These are phyloP conservation scores for Zosterops pallidus DNA, from an alignment of 2,113 vertebrate species.

Conservation along the genomic window DNA sequence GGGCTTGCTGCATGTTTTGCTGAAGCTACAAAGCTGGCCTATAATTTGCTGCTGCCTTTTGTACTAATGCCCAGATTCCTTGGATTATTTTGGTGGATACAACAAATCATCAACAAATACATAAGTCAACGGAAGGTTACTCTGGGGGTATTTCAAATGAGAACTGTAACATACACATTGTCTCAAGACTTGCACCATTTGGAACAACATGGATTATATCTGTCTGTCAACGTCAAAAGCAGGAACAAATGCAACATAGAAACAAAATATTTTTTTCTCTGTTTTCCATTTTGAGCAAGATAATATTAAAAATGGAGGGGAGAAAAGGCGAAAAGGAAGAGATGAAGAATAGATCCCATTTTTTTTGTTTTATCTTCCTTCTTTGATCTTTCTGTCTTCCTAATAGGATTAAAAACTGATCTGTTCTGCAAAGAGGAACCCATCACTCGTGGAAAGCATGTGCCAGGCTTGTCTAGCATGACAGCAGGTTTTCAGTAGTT, in stretches of 20 bases:
- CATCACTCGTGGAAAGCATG: neutral
- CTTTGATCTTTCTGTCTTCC: neutral
- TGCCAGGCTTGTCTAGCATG: conserved; percentile 28
- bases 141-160: neutral
- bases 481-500: conserved; percentile 35
- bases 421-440: neutral
- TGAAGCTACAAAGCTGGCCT: neutral
- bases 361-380: neutral
- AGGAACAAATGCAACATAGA: neutral
- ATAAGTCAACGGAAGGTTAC: neutral
- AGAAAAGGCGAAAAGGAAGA: neutral
- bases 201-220: neutral
- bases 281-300: neutral
- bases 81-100: neutral
- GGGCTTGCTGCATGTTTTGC: neutral
- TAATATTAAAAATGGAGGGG: neutral
- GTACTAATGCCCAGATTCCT: neutral
- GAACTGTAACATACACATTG: neutral
- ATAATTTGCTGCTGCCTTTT: conserved; percentile 32
- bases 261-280: neutral
- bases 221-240: neutral
- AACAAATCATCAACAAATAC: conserved; percentile 18
- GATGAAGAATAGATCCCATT: neutral
- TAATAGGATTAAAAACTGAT: conserved; percentile 4
- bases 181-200: neutral